Evolutionary conservation across 2,888 invertebrate genomes (phyloP), one percentile per base, ranked within the genome.

Genomic region (Papilio protenor): DNA sequence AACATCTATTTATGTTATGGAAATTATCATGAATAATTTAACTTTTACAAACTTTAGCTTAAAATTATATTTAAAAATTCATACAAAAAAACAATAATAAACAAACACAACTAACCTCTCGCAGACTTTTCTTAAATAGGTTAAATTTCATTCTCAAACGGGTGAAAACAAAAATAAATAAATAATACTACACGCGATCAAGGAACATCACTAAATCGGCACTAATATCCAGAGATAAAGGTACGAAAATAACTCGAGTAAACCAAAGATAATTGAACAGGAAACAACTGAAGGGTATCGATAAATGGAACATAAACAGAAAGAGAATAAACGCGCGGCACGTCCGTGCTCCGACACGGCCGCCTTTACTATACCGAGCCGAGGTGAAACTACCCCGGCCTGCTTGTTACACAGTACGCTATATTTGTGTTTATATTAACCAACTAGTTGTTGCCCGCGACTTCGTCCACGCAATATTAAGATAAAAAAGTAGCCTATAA

Each of bases 101-200:
- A 75, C 75, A 79, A 81, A 80, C 73, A 79, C 74, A 80, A 83
- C 90, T 83, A 83, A 94, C 93, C 92, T 91, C 89, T 79, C 88
- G 92, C 79, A 87, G 86, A 79, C 85, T 86, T 82, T 93, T 93
- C 90, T 93, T 94, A 84, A 94, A 92, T 83, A 94, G 85, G 85
- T 91, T 94, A 83, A 94, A 94, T 88, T 94, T 94, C 94, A 94
- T 93, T 6, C 77, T 74, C 79, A 82, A 72, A 79, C 45, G 40
- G 45, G 45, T 69, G 12, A 45, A 45, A 69, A 27, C 66, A 78
- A 74, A 70, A 52, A 81, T 71, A 45, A 61, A 55, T 59, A 55
- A 75, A 27, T 52, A 72, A 77, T 45, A 55, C 64, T 23, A 72
- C 75, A 73, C 72, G 27, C 52, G 72, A 73, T 59, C 47, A 18